Evolutionary conservation across 1,140 invertebrate genomes (phyloP), one percentile per base, ranked within the genome.

Genomic region (Panagrolaimus sp.): DNA sequence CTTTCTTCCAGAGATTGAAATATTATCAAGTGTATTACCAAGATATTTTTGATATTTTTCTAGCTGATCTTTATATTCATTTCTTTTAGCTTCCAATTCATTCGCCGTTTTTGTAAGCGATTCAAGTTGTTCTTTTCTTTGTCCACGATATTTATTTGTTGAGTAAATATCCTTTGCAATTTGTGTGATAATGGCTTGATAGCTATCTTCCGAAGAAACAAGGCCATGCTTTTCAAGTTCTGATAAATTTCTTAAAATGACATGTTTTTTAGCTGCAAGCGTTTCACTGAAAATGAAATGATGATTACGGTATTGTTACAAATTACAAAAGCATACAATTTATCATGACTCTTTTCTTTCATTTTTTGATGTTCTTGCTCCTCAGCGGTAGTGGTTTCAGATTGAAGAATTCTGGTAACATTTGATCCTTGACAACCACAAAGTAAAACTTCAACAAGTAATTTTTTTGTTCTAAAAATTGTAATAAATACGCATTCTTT

Each of bases 31-130:
- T 7, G 52, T 58, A 17, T 58, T 21, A 21, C 28, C 17, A 58
- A 58, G 52, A 21, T 58, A 58, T 14, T 58, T 58, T 14, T 58
- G 52, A 58, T 58, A 58, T 28, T 58, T 58, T 21, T 58, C 52
- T 12, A 58, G 52, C 12, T 28, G 52, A 14, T 58, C 52, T 28
- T 26, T 58, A 28, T 58, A 58, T 21, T 58, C 52, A 3, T 10
- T 28, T 28, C 52, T 14, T 6, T 21, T 58, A 12, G 52, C 52
- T 58, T 58, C 52, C 17, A 58, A 58, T 14, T 58, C 52, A 2
- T n/a, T 21, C 10, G 28, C 52, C 1, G 28, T 21, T 14, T 58
- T 58, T 1, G 21, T 58, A 0, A 58, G 8, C 1, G 21, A 26
- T 21, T 58, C 52, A 28, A 58, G 52, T 58, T 58, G 52, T 28